Evolutionary conservation across 2,888 invertebrate species (phyloP).

Genomic region (Drepana falcataria): DNA sequence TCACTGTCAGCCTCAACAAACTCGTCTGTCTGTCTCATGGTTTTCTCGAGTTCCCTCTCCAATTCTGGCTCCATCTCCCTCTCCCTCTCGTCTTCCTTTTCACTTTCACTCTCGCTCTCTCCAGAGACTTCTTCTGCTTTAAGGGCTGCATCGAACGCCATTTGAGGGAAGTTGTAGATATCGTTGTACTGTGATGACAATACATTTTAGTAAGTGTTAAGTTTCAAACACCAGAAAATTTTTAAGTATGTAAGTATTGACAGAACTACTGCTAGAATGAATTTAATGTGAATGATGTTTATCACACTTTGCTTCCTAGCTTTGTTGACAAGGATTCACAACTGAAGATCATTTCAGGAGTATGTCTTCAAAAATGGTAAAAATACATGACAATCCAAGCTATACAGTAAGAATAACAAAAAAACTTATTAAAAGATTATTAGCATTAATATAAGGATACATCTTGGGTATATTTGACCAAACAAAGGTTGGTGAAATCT

Average conservation of each 20-base stretch:
- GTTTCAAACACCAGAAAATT: neutral
- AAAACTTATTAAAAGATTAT: too few species aligned
- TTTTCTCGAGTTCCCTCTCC: slow-evolving; percentile 81
- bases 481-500: too few species aligned
- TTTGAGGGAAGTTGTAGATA: slow-evolving; percentile 98
- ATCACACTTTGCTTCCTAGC: too few species aligned
- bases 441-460: too few species aligned
- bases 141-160: slow-evolving; percentile 95
- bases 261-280: too few species aligned
- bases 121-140: slow-evolving; percentile 90
- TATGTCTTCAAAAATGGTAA: too few species aligned
- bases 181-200: slow-evolving; percentile 90
- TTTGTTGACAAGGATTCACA: too few species aligned
- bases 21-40: slow-evolving; percentile 79
- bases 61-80: slow-evolving; percentile 80
- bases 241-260: neutral
- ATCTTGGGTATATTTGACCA: too few species aligned
- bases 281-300: too few species aligned
- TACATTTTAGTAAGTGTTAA: neutral
- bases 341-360: too few species aligned
- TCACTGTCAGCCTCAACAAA: slow-evolving; percentile 87
- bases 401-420: too few species aligned
- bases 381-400: too few species aligned
- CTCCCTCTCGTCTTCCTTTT: slow-evolving; percentile 78
- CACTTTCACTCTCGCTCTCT: slow-evolving; percentile 82